phyloP scores from a whole-genome alignment of 2,113 vertebrate genomes.

The Alligator mississippiensis region DNA sequence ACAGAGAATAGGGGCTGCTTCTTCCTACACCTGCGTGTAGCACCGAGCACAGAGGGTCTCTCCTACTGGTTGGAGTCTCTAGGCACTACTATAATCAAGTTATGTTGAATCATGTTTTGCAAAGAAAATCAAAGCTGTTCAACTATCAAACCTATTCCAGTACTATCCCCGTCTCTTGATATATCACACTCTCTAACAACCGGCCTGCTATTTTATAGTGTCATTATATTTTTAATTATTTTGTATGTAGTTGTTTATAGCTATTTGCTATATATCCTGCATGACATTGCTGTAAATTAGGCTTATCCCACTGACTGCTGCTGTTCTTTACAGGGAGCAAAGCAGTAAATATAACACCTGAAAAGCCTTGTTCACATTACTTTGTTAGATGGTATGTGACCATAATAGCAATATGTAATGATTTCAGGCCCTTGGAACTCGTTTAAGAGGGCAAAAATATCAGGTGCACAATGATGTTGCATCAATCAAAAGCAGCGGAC shows the following conservation, averaged over 20 bases:
- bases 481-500: neutral
- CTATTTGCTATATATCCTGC: slow-evolving; percentile 20
- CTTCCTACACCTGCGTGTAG: neutral
- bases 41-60: neutral
- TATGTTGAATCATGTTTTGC: neutral
- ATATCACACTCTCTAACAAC: slow-evolving; percentile 29
- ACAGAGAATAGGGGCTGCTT: neutral
- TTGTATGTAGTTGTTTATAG: slow-evolving; percentile 37
- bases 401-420: neutral
- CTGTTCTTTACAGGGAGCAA: slow-evolving; percentile 15
- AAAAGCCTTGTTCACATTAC: slow-evolving; percentile 26
- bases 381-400: neutral
- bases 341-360: slow-evolving; percentile 47
- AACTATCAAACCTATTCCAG: neutral
- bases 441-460: neutral
- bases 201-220: slow-evolving; percentile 39
- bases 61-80: neutral
- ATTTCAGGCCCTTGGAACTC: neutral
- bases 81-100: neutral
- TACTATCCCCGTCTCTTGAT: neutral
- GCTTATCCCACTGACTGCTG: slow-evolving; percentile 13
- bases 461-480: neutral
- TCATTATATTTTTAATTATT: slow-evolving; percentile 46
- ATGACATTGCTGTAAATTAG: slow-evolving; percentile 46
- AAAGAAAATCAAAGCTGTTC: neutral